Base-by-base conservation (phyloP, 2,888 invertebrate genomes). In the Lissonota sp. region DNA sequence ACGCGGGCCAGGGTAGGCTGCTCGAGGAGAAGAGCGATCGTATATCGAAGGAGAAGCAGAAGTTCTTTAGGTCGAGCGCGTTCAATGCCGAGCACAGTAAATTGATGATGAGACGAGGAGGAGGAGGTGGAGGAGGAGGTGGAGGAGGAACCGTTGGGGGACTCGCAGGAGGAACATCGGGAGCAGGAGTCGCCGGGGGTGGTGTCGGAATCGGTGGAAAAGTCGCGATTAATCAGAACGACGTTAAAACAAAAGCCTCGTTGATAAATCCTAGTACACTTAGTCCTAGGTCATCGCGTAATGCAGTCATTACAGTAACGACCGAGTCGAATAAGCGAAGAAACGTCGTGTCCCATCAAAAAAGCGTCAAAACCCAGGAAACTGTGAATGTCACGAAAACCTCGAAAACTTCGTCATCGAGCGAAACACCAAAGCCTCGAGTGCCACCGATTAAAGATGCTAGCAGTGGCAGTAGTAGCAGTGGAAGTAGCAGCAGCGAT, bases 11-110 rank as follows among this genome's bases (percentile, higher is more conserved):
- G 90, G 92, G 92, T 91, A 92, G 91, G 92, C 92, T 92, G 86
- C 93, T 93, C 85, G 93, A 94, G 87, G 94, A 94, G 90, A 95
- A 95, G 91, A 94, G 95, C 93, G 96, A 96, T 93, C 94, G 95
- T 92, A 96, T 97, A 95, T 97, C 97, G 85, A 96, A 96, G 93
- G 97, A 97, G 94, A 97, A 97, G 93, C 97, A 96, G 93, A 97
- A 97, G 93, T 97, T 97, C 94, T 97, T 97, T 94, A 94, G 96
- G 92, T 94, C 95, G 91, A 96, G 96, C 88, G 96, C 96, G 72
- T 96, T 97, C 92, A 96, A 96, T 92, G 94, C 96, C 83, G 95
- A 95, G 86, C 93, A 92, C 86, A 90, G 88, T 87, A 92, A 92
- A 83, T 83, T 91, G 73, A 91, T 91, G 83, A 83, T 83, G 82